Evolutionary conservation across 2,797 vertebrate genomes (phyloP).

Genomic region (Anguilla marmorata): DNA sequence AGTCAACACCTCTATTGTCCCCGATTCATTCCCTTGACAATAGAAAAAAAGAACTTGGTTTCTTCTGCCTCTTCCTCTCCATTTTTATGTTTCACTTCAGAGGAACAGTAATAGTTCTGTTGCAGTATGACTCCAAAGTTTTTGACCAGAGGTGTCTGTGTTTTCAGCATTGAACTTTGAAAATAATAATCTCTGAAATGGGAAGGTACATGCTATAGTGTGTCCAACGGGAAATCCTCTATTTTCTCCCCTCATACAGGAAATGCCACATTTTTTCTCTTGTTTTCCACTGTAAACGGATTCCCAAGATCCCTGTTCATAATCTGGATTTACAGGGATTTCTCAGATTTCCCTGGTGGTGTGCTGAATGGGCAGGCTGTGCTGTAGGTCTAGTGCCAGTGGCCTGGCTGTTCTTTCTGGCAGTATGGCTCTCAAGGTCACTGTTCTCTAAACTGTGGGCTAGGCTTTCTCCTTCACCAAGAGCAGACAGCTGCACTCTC

Average conservation of each 20-base stretch:
- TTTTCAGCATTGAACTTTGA: not conserved
- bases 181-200: not conserved
- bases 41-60: not conserved
- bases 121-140: not conserved
- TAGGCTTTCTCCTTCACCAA: not conserved
- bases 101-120: not conserved
- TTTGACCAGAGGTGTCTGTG: not conserved
- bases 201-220: not conserved
- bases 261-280: not conserved
- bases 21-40: not conserved
- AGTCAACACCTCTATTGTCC: not conserved
- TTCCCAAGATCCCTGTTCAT: constrained; percentile 11
- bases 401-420: not conserved
- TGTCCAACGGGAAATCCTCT: not conserved
- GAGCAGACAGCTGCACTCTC: not conserved
- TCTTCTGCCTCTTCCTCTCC: not conserved
- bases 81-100: not conserved
- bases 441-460: constrained; percentile 12
- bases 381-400: constrained; percentile 24
- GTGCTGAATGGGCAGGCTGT: not conserved
- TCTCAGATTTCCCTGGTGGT: not conserved
- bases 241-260: not conserved
- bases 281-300: not conserved
- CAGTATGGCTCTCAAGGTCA: constrained; percentile 38
- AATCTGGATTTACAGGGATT: not conserved